phyloP scores from a whole-genome alignment of 2,113 vertebrate genomes.

The Ammodramus savannarum region DNA sequence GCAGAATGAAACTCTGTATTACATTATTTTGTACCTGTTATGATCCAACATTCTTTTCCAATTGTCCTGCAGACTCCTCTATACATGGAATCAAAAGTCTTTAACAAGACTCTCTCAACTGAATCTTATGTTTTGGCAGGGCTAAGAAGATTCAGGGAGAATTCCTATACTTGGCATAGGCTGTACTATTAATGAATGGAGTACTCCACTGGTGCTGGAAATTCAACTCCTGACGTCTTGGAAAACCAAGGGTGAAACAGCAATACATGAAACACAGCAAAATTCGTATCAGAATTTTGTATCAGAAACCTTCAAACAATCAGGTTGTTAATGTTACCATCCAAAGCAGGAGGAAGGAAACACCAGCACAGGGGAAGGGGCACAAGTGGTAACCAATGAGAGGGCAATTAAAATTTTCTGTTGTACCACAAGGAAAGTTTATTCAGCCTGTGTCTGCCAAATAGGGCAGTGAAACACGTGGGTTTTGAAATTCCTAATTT shows the following conservation, averaged over 20 bases:
- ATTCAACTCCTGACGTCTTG: not conserved
- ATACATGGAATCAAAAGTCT: not conserved
- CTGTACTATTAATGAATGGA: not conserved
- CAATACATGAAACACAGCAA: not conserved
- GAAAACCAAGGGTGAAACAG: not conserved
- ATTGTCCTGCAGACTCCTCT: not conserved
- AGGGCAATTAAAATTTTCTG: not conserved
- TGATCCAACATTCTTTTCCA: not conserved
- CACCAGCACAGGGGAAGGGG: accelerated
- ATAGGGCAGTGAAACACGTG: constrained; percentile 45
- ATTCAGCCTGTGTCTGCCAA: constrained; percentile 57
- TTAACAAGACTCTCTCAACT: not conserved
- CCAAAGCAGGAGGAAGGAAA: not conserved
- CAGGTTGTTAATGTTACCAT: not conserved
- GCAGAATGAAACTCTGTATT: not conserved
- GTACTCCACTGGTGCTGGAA: not conserved
- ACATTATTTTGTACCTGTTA: not conserved
- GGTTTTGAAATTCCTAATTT: constrained; percentile 17
- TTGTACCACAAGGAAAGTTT: constrained; percentile 36
- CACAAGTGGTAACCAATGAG: not conserved
- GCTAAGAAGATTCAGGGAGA: not conserved
- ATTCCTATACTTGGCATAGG: not conserved
- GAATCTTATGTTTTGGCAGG: not conserved
- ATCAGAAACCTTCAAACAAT: not conserved
- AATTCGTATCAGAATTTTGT: not conserved